phyloP scores from a whole-genome alignment of 1,140 invertebrate species.

The Drosophila gunungcola region DNA sequence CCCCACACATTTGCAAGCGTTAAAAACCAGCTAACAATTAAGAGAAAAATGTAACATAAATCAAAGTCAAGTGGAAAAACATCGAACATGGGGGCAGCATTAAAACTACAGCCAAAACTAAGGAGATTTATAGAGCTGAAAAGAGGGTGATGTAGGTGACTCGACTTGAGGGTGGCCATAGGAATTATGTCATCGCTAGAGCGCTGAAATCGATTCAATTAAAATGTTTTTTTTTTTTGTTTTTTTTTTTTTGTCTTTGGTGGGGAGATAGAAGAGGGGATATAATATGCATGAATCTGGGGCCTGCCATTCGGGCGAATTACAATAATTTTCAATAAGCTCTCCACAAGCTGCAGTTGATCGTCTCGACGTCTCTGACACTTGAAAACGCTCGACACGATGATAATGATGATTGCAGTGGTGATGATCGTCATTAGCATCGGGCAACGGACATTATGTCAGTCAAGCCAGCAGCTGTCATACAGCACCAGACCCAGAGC shows the following conservation, averaged over 20 bases:
- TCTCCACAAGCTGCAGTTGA: constrained; percentile 29
- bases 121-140: constrained; percentile 38
- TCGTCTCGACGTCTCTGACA: constrained; percentile 44
- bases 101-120: constrained; percentile 59
- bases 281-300: constrained; percentile 44
- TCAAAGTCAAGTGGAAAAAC: constrained; percentile 70
- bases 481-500: constrained; percentile 53
- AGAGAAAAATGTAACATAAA: constrained; percentile 59
- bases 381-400: constrained; percentile 44
- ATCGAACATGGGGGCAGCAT: constrained; percentile 61
- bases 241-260: no score
- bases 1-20: neutral
- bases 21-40: constrained; percentile 46
- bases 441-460: constrained; percentile 72
- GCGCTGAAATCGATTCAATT: constrained; percentile 68
- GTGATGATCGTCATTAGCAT: constrained; percentile 61
- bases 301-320: constrained; percentile 50
- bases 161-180: constrained; percentile 50
- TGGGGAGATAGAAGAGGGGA: constrained; percentile 13
- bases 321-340: constrained; percentile 70
- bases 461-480: constrained; percentile 79
- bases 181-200: constrained; percentile 70
- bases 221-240: constrained; percentile 51
- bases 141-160: constrained; percentile 46
- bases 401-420: constrained; percentile 39